These are phyloP conservation scores for Dicyrtomina minuta DNA, from an alignment of 2,888 invertebrate genomes.

Conservation along the genomic window DNA sequence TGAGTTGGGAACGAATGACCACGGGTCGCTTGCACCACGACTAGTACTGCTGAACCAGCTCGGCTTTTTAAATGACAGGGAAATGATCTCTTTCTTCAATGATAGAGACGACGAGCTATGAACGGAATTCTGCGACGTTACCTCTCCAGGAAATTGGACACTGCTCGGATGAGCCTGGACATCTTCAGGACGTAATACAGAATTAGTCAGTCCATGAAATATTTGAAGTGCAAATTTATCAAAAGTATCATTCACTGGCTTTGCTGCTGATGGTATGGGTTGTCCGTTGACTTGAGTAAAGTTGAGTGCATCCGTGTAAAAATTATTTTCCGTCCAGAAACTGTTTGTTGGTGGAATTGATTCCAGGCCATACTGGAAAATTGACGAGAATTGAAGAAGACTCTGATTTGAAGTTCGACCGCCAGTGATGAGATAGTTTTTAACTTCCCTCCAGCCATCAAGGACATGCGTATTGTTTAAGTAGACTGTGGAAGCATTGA, in stretches of 20 bases:
- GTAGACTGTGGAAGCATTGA: constrained; percentile 5
- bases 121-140: too few relatives aligned
- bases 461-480: neutral
- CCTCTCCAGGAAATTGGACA: constrained; percentile 1
- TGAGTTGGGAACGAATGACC: constrained; percentile 2
- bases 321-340: constrained; percentile 5
- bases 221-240: constrained; percentile 26
- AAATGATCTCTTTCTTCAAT: too few relatives aligned
- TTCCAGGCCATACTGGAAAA: constrained; percentile 8
- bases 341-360: neutral
- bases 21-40: neutral
- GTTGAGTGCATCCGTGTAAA: constrained; percentile 12
- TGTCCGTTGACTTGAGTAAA: constrained; percentile 11
- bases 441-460: constrained; percentile 1
- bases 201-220: constrained; percentile 10
- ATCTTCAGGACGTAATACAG: constrained; percentile 11
- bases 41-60: neutral
- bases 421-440: neutral
- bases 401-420: neutral
- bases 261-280: constrained; percentile 1
- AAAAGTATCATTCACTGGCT: neutral
- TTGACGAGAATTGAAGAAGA: constrained; percentile 4
- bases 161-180: constrained; percentile 13
- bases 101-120: too few relatives aligned
- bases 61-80: constrained; percentile 1